A percentile compares a stretch with the other conserved stretches of the same genome.
These are phyloP conservation scores for Lasioglossum leucozonium DNA, from an alignment of 2,888 invertebrate genomes.

Conservation along the genomic window DNA sequence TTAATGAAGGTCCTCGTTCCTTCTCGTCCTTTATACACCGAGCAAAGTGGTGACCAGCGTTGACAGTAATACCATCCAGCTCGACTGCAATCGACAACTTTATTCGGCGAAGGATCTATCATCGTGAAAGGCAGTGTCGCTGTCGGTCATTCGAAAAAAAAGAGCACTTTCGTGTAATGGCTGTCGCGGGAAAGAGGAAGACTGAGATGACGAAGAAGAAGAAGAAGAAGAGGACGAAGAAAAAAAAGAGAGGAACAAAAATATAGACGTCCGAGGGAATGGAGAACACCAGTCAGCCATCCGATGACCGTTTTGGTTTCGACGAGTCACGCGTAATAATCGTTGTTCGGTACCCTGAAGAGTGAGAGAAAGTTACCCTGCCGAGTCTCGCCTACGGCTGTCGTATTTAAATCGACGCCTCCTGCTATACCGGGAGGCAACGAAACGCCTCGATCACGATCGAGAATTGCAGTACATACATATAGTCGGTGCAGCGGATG, in stretches of 20 bases:
- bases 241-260: neutral
- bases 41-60: conserved; percentile 40
- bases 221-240: neutral
- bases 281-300: conserved; percentile 52
- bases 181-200: neutral
- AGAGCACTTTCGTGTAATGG: conserved; percentile 8
- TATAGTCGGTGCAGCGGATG: neutral
- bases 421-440: conserved; percentile 49
- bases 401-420: conserved; percentile 72
- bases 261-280: conserved; percentile 30
- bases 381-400: conserved; percentile 70
- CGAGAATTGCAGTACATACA: neutral
- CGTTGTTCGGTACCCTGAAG: conserved; percentile 73
- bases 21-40: conserved; percentile 25
- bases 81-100: neutral
- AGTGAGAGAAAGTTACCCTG: conserved; percentile 78
- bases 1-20: neutral
- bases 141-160: conserved; percentile 11
- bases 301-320: conserved; percentile 68
- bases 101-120: conserved; percentile 16
- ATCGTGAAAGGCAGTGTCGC: conserved; percentile 18
- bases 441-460: conserved; percentile 34
- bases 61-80: conserved; percentile 18
- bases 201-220: neutral
- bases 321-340: conserved; percentile 80